phyloP scores from a whole-genome alignment of 2,113 vertebrate genomes.

The Pelecanoides urinatrix region DNA sequence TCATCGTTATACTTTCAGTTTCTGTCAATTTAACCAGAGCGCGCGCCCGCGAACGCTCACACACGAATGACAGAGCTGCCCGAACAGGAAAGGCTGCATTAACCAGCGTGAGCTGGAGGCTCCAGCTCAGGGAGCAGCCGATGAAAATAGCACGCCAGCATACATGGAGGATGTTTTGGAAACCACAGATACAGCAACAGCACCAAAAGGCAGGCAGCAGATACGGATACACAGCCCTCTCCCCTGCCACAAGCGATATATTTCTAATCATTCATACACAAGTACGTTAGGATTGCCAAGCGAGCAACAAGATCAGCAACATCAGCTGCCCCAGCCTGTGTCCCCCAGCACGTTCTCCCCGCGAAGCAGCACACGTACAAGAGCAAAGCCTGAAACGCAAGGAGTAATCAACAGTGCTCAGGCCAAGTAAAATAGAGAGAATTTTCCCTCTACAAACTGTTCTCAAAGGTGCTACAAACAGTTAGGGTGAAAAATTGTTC shows the following conservation, averaged over 20 bases:
- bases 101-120: not conserved
- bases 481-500: not conserved
- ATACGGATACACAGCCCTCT: not conserved
- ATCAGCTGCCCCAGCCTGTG: not conserved
- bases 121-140: not conserved
- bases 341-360: not conserved
- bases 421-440: not conserved
- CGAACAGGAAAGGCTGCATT: constrained; percentile 44
- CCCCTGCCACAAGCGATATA: not conserved
- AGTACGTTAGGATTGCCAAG: not conserved
- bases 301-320: not conserved
- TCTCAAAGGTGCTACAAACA: not conserved
- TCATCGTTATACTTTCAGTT: constrained; percentile 40
- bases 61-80: constrained; percentile 36
- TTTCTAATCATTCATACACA: not conserved
- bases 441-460: not conserved
- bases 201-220: not conserved
- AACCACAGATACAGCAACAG: not conserved
- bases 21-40: constrained; percentile 21
- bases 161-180: constrained; percentile 24
- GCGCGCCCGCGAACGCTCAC: constrained; percentile 16
- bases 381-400: not conserved
- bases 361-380: not conserved
- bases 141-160: not conserved
- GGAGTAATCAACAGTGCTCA: not conserved